phyloP scores from a whole-genome alignment of 2,113 vertebrate genomes.

The Montifringilla adamsi region DNA sequence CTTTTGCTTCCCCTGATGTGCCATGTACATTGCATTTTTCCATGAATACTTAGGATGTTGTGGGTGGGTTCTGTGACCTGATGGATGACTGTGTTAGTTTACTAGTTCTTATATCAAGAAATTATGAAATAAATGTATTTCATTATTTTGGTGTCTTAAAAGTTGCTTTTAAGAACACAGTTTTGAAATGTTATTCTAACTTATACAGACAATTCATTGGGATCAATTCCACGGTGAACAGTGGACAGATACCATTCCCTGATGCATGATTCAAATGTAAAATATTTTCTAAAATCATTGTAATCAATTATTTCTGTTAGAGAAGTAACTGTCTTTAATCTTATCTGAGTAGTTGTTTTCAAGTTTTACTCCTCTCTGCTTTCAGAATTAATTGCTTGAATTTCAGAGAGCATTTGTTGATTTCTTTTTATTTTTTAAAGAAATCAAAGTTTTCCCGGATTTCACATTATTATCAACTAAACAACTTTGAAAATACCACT shows the following conservation, averaged over 20 bases:
- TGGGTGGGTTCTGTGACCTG: not conserved
- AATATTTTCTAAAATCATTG: not conserved
- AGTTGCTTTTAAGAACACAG: not conserved
- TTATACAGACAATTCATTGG: not conserved
- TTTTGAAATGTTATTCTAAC: not conserved
- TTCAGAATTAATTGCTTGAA: not conserved
- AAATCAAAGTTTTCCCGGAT: not conserved
- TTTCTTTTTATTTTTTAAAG: not conserved
- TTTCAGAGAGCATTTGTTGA: not conserved
- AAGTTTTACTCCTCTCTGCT: not conserved
- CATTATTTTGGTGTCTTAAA: not conserved
- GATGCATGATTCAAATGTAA: not conserved
- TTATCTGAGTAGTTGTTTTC: not conserved
- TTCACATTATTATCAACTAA: not conserved
- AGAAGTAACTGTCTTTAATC: not conserved
- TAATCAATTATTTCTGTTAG: not conserved
- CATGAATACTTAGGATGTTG: accelerated
- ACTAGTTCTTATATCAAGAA: not conserved
- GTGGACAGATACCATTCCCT: not conserved
- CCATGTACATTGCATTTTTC: not conserved
- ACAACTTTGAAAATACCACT: not conserved
- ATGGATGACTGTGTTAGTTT: not conserved
- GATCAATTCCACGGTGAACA: not conserved
- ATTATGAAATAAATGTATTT: not conserved
- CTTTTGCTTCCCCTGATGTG: not conserved